Conservation (phyloP, 1,140 invertebrate species). For the Sminthurinus signatus region DNA sequence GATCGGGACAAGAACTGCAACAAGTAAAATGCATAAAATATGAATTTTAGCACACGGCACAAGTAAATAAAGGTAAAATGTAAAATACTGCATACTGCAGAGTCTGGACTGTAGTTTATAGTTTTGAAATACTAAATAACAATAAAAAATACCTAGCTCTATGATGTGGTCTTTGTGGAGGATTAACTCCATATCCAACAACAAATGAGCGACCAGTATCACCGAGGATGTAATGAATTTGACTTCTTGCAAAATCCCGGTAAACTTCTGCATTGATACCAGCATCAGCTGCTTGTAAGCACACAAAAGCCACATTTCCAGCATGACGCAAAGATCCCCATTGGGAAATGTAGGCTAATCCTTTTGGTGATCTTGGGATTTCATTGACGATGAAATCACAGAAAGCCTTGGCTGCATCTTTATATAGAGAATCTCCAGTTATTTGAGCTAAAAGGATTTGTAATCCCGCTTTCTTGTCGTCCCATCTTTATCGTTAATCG, state of each 20-base stretch:
- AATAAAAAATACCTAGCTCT: constrained; percentile 10
- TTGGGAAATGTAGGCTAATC: constrained; percentile 54
- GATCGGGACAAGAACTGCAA: constrained; percentile 43
- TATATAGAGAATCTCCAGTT: constrained; percentile 48
- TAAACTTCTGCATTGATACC: constrained; percentile 41
- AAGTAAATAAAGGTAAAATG: not conserved
- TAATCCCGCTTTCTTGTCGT: constrained; percentile 55
- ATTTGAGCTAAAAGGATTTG: constrained; percentile 51
- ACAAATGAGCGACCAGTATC: constrained; percentile 46
- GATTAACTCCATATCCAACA: constrained; percentile 47
- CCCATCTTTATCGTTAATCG: too few relatives aligned
- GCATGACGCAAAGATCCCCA: constrained; percentile 54
- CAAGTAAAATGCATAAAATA: not conserved
- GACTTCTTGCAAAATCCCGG: constrained; percentile 45
- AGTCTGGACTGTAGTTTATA: not conserved
- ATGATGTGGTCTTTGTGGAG: constrained; percentile 37
- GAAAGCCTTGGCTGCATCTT: constrained; percentile 49
- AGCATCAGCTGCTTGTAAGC: constrained; percentile 49
- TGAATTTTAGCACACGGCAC: not conserved
- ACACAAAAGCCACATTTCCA: constrained; percentile 55
- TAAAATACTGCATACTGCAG: not conserved
- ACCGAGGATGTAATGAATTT: constrained; percentile 47
- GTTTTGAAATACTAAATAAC: not conserved
- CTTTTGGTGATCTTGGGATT: constrained; percentile 52
- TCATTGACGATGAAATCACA: constrained; percentile 50